Conservation (phyloP, 2,797 vertebrate species). For the Neomorphus geoffroyi region DNA sequence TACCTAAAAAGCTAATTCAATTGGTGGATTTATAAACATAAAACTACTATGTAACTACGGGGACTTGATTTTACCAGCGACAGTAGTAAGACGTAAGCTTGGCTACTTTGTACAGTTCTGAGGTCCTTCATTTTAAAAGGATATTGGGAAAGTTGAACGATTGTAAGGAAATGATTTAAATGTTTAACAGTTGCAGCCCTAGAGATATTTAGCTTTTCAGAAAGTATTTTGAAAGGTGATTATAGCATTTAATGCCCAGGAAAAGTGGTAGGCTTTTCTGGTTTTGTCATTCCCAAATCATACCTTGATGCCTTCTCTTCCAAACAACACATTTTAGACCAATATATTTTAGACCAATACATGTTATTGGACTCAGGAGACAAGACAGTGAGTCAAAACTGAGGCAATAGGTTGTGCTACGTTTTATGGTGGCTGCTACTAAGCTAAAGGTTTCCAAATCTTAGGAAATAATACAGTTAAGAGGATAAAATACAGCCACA, state of each 20-base stretch:
- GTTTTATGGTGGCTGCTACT: not conserved
- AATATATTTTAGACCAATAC: not conserved
- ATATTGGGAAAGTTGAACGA: not conserved
- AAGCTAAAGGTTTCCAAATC: not conserved
- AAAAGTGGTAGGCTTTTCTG: not conserved
- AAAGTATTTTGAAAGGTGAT: not conserved
- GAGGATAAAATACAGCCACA: not conserved
- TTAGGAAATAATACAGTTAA: not conserved
- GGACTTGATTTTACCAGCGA: not conserved
- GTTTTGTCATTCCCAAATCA: not conserved
- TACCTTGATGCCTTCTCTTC: slow-evolving; percentile 9
- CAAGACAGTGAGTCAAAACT: not conserved
- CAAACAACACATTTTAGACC: not conserved
- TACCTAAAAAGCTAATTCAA: not conserved
- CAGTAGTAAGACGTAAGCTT: not conserved
- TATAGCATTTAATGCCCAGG: not conserved
- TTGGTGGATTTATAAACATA: not conserved
- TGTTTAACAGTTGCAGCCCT: not conserved
- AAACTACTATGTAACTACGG: not conserved
- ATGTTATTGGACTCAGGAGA: not conserved
- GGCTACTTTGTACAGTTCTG: not conserved
- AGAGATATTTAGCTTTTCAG: slow-evolving; percentile 3
- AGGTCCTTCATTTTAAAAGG: slow-evolving; percentile 9
- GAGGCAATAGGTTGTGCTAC: not conserved
- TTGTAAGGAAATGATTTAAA: not conserved